Evolutionary conservation across 2,888 invertebrate species (phyloP).

Genomic region (Copidosoma aretas): DNA sequence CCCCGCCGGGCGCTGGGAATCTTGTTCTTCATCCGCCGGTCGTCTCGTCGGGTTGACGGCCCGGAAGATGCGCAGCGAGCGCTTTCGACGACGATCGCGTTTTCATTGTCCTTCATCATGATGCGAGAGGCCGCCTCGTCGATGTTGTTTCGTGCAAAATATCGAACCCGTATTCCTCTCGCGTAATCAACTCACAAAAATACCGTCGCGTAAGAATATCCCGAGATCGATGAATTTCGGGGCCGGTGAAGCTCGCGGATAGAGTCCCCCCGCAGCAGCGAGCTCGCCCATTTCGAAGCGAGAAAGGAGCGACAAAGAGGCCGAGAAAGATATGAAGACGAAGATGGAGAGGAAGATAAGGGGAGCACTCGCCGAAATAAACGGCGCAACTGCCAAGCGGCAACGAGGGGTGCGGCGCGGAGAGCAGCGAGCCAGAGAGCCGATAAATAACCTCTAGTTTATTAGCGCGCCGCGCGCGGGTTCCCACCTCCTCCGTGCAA

Average conservation of each 20-base stretch:
- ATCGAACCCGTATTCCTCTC: too few relatives aligned
- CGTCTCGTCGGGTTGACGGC: too few relatives aligned
- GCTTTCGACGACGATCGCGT: too few relatives aligned
- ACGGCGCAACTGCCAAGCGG: constrained; percentile 54
- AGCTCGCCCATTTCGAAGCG: constrained; percentile 41
- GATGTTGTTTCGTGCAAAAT: too few relatives aligned
- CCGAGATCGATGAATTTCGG: not conserved
- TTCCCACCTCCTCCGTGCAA: not conserved
- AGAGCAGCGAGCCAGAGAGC: constrained; percentile 42
- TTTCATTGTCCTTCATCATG: too few relatives aligned
- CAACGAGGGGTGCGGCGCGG: constrained; percentile 39
- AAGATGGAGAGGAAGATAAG: constrained; percentile 40
- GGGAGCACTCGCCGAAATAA: constrained; percentile 52
- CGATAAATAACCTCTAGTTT: constrained; percentile 62
- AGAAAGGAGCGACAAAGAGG: constrained; percentile 9
- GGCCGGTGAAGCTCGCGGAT: too few relatives aligned
- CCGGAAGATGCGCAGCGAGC: too few relatives aligned
- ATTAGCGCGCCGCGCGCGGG: constrained; percentile 54
- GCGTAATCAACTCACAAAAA: too few relatives aligned
- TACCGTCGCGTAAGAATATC: too few relatives aligned
- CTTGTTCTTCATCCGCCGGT: too few relatives aligned
- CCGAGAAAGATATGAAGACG: constrained; percentile 20
- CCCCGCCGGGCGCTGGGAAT: not conserved
- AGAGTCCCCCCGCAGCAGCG: too few relatives aligned
- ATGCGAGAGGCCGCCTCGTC: too few relatives aligned